Percentiles rank a stretch among this genome's conserved stretches.
These are phyloP conservation scores for Neocrepidodera transversa DNA, from an alignment of 2,888 invertebrate genomes.

Conservation along the genomic window DNA sequence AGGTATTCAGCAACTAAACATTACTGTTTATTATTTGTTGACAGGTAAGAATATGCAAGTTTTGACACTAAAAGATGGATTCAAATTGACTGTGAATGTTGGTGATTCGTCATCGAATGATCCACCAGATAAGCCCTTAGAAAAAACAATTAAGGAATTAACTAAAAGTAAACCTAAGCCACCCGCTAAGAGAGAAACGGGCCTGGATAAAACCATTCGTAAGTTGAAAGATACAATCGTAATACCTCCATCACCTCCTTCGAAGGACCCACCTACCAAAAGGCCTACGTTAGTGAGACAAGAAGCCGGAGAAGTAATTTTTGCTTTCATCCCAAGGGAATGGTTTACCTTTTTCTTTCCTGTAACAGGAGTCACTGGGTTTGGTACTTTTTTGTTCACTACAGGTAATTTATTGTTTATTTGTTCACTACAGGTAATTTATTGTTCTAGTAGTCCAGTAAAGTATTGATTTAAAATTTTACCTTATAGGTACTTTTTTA, in stretches of 20 bases:
- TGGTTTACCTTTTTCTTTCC: conserved; percentile 94
- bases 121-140: background rate
- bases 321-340: conserved; percentile 91
- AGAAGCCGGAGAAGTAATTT: conserved; percentile 78
- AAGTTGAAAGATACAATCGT: background rate
- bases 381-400: conserved; percentile 78
- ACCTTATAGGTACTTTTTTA: conserved; percentile 73
- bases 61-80: conserved; percentile 14
- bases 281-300: conserved; percentile 60
- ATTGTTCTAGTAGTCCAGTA: background rate
- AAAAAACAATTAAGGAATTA: background rate
- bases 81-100: conserved; percentile 5
- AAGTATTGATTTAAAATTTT: background rate
- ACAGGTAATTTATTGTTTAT: conserved; percentile 6
- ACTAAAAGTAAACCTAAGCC: background rate
- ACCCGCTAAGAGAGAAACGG: background rate
- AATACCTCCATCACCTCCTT: background rate
- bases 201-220: conserved; percentile 10
- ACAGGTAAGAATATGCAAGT: conserved; percentile 7
- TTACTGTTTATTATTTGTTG: too few species aligned
- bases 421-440: conserved; percentile 3
- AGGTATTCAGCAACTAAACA: too few species aligned
- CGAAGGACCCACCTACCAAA: conserved; percentile 3
- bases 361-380: conserved; percentile 90
- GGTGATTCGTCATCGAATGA: background rate